Evolutionary conservation across 2,888 invertebrate species (phyloP), one percentile per base, ranked within the genome.

Genomic region (Ecliptopera silaceata): DNA sequence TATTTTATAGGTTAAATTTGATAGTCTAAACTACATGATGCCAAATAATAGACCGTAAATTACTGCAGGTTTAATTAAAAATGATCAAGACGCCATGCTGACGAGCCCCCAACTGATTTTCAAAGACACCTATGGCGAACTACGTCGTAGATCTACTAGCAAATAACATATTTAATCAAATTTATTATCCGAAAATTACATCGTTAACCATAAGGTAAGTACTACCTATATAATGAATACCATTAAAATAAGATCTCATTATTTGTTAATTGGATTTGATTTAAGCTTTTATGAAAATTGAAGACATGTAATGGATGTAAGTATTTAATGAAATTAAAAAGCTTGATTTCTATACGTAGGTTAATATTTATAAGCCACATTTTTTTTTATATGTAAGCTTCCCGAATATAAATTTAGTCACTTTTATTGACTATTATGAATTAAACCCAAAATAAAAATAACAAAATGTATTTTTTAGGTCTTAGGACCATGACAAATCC

Each of bases 221-320:
- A n/a, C n/a, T n/a, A 47, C 10, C 15, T 36, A 36, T 13, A 15
- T 17, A 38, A 47, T 48, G 8, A 45, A 49, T 49, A 26, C 49
- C 39, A 49, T 56, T 45, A 45, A 60, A 61, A 54, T 59, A 59
- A 68, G 65, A 68, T 68, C 66, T 68, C 68, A 68, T 66, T 66
- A 64, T 54, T 64, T 62, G 55, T 59, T 59, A 51, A 52, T 59
- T 54, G 52, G 54, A 31, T 38, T 56, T 50, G 32, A 39, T 38
- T 56, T 41, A 20, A 39, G 18, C 39, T 13, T 34, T 17, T 3
- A 43, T 38, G n/a, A 49, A 42, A 43, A 17, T 46, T 18, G 4
- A 22, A 39, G 13, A 18, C 13, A 31, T 8, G 18, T 15, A 29
- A 10, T 11, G 3, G 8, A 22, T 22, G 22, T 22, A 22, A 8